Percentiles rank a stretch among this genome's conserved stretches.
Evolutionary conservation across 2,888 invertebrate species (phyloP).

Genomic region (Lamellibrachia columna): DNA sequence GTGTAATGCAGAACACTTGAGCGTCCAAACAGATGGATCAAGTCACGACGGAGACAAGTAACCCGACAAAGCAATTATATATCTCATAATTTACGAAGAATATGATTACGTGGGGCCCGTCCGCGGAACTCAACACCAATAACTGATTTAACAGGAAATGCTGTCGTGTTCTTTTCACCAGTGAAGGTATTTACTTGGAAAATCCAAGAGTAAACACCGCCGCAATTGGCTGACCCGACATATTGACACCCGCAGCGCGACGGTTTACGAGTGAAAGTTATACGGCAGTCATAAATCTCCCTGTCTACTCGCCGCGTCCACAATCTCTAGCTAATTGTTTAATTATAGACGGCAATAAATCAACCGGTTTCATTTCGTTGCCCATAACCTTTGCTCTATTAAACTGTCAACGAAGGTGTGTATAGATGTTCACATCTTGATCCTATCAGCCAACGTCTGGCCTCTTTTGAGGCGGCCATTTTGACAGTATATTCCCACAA

Average conservation of each 20-base stretch:
- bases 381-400: not conserved
- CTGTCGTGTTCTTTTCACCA: not conserved
- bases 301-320: not conserved
- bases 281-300: not conserved
- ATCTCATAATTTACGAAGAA: not conserved
- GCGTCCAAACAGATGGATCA: not conserved
- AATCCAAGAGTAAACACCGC: not conserved
- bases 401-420: conserved; percentile 16
- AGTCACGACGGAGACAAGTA: not conserved
- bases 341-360: not conserved
- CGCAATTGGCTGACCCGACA: not conserved
- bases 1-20: not conserved
- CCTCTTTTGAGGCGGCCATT: not conserved
- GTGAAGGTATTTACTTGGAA: not conserved
- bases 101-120: not conserved
- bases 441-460: not conserved
- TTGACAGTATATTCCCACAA: not conserved
- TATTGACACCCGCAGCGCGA: not conserved
- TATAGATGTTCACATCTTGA: not conserved
- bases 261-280: conserved; percentile 1
- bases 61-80: not conserved
- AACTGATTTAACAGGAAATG: not conserved
- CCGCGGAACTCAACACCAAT: not conserved
- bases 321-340: conserved; percentile 10
- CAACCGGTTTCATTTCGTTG: not conserved